phyloP scores from a whole-genome alignment of 2,888 invertebrate species.

The Lycophotia porphyrea region DNA sequence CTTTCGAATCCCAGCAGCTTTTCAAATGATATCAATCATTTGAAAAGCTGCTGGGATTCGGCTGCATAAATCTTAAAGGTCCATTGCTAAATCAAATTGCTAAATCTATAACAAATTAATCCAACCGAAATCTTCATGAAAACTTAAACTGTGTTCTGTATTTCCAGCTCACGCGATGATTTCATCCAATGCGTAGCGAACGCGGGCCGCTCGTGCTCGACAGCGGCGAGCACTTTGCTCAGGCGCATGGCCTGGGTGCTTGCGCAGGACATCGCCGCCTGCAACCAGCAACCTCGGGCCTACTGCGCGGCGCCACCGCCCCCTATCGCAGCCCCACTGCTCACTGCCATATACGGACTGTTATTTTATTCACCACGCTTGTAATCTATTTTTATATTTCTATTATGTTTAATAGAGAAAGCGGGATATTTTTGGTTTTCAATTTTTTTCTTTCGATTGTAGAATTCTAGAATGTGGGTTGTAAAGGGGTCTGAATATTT shows the following conservation, averaged over 20 bases:
- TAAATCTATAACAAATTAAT: background rate
- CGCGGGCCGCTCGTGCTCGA: slow-evolving; percentile 80
- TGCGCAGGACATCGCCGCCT: slow-evolving; percentile 85
- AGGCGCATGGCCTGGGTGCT: slow-evolving; percentile 86
- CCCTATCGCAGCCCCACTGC: slow-evolving; percentile 73
- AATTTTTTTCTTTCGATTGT: background rate
- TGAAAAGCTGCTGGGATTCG: no score
- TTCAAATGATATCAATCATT: no score
- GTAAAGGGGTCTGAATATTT: background rate
- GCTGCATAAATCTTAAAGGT: no score
- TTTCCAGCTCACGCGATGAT: slow-evolving; percentile 82
- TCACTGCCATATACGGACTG: slow-evolving; percentile 78
- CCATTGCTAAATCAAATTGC: no score
- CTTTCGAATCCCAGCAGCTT: background rate
- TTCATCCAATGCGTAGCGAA: slow-evolving; percentile 82
- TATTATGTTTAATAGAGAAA: background rate
- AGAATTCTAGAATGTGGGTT: background rate
- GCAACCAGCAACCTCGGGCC: slow-evolving; percentile 79
- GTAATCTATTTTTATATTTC: slow-evolving; percentile 56
- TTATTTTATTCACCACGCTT: slow-evolving; percentile 77
- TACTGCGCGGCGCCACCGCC: slow-evolving; percentile 79
- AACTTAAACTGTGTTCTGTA: slow-evolving; percentile 21
- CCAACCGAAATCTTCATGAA: background rate
- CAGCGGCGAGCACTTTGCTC: slow-evolving; percentile 77
- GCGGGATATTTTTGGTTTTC: background rate